Evolutionary conservation across 23 tunicate genomes (phyloP).

Genomic region (Clavelina lepadiformis): DNA sequence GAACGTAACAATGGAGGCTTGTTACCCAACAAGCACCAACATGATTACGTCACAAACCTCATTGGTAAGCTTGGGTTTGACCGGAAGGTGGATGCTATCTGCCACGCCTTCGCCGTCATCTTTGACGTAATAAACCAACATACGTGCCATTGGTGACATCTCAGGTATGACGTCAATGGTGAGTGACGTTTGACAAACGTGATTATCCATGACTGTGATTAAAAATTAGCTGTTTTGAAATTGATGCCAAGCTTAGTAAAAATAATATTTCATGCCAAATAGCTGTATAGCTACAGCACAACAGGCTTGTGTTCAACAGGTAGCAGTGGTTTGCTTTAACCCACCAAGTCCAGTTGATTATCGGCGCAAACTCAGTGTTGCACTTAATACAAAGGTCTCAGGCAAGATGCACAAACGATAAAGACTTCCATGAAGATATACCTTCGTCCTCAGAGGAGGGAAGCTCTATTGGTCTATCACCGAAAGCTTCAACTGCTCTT

Average conservation of each 20-base stretch:
- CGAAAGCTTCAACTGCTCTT: constrained; percentile 8
- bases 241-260: too few relatives aligned
- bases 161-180: constrained; percentile 39
- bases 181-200: constrained; percentile 38
- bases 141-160: constrained; percentile 85
- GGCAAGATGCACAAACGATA: too few relatives aligned
- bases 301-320: too few relatives aligned
- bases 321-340: too few relatives aligned
- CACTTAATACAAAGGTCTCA: too few relatives aligned
- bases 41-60: constrained; percentile 50
- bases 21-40: background rate
- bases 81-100: constrained; percentile 71
- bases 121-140: constrained; percentile 89
- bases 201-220: background rate
- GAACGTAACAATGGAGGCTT: background rate
- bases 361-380: too few relatives aligned
- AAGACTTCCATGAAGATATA: too few relatives aligned
- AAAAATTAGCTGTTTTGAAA: too few relatives aligned
- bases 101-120: constrained; percentile 88
- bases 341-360: too few relatives aligned
- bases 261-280: too few relatives aligned
- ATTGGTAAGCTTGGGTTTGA: constrained; percentile 55
- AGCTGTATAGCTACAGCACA: too few relatives aligned
- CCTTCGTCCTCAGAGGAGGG: constrained; percentile 5
- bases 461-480: constrained; percentile 10